phyloP scores from a whole-genome alignment of 1,140 invertebrate species.

The Uloborus diversus region DNA sequence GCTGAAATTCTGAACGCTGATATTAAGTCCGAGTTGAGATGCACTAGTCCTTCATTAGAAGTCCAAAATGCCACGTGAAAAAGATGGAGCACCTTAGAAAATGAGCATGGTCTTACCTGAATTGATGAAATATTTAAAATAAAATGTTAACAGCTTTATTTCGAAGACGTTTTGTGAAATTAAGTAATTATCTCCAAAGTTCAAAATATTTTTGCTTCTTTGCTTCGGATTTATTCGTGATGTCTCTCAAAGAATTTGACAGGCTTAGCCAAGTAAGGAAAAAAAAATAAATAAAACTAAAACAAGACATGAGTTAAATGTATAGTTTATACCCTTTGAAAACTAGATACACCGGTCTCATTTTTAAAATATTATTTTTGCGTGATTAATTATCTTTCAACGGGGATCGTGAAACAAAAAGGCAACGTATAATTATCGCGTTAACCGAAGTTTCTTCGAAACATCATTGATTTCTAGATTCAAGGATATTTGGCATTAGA shows the following conservation, averaged over 20 bases:
- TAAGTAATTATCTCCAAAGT: constrained; percentile 39
- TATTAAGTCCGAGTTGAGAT: constrained; percentile 50
- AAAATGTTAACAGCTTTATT: constrained; percentile 46
- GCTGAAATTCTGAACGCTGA: constrained; percentile 41
- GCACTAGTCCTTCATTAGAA: constrained; percentile 34
- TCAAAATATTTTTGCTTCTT: background rate
- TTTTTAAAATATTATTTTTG: background rate
- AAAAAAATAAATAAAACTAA: background rate
- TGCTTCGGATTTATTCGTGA: constrained; percentile 6
- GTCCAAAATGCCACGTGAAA: constrained; percentile 30
- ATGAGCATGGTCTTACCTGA: constrained; percentile 19
- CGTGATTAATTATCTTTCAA: background rate
- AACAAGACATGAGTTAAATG: background rate
- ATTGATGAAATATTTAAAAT: constrained; percentile 51
- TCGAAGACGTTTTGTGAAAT: constrained; percentile 36
- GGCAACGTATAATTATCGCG: background rate
- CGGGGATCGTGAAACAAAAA: background rate
- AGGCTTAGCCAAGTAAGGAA: no score
- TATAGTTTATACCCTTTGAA: background rate
- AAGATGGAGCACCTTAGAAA: constrained; percentile 45
- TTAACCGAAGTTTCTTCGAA: no score
- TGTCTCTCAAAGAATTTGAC: no score
- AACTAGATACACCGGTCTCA: background rate
- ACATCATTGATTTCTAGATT: no score
- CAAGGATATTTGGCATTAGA: no score